Evolutionary conservation across 2,888 invertebrate genomes (phyloP).

Genomic region (Neria commutata): DNA sequence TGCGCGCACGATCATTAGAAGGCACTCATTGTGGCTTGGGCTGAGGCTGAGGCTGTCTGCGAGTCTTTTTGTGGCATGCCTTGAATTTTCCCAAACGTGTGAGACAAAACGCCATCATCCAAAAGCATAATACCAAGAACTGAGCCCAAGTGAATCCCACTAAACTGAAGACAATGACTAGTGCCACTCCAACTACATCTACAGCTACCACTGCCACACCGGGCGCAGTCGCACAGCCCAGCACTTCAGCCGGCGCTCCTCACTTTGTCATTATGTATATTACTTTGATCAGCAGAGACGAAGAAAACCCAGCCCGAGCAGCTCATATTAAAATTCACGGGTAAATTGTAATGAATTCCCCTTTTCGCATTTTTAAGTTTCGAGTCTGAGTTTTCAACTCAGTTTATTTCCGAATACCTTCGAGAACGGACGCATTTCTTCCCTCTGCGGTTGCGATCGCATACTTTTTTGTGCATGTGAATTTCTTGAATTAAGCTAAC

Average conservation of each 20-base stretch:
- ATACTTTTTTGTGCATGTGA: conserved; percentile 6
- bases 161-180: conserved; percentile 2
- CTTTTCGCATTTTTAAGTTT: background rate
- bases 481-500: too few relatives aligned
- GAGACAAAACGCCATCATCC: conserved; percentile 5
- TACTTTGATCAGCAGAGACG: too few relatives aligned
- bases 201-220: too few relatives aligned
- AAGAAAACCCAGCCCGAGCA: background rate
- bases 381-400: conserved; percentile 32
- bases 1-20: background rate
- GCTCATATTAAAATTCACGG: conserved; percentile 9
- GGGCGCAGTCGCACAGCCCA: background rate
- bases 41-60: background rate
- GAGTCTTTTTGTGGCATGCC: background rate
- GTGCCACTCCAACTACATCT: background rate
- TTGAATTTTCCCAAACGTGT: conserved; percentile 9
- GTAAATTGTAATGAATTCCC: conserved; percentile 8
- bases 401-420: conserved; percentile 59
- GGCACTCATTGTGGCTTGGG: background rate
- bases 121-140: conserved; percentile 5
- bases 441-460: conserved; percentile 28
- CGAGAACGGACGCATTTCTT: conserved; percentile 51
- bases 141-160: background rate
- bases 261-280: background rate
- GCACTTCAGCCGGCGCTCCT: background rate